A percentile compares a stretch with the other conserved stretches of the same genome.
Evolutionary conservation across 2,888 invertebrate genomes (phyloP).

Genomic region (Idaea biselata): DNA sequence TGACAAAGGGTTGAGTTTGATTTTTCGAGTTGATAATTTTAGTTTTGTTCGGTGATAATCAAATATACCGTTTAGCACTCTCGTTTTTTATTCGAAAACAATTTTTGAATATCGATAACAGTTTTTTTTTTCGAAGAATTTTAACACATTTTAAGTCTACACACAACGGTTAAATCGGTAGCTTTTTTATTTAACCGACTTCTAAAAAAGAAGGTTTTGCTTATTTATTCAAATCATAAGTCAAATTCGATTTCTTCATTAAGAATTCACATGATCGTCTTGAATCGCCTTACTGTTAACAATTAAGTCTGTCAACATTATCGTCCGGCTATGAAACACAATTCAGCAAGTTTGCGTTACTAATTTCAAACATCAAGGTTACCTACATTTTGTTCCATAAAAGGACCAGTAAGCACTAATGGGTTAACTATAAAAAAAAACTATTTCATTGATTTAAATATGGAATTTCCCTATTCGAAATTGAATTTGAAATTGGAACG

Average conservation of each 20-base stretch:
- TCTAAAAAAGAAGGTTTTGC: too few relatives aligned
- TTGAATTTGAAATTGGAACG: background rate
- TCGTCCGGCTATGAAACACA: background rate
- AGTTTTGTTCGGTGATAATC: conserved; percentile 27
- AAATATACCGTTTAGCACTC: background rate
- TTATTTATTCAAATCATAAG: background rate
- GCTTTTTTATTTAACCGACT: too few relatives aligned
- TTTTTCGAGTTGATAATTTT: conserved; percentile 30
- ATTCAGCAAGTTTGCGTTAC: background rate
- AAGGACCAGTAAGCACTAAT: background rate
- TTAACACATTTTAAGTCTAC: background rate
- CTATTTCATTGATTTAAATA: background rate
- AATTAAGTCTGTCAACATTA: too few relatives aligned
- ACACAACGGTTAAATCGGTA: background rate
- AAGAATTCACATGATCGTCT: too few relatives aligned
- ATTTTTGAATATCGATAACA: background rate
- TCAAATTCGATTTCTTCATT: too few relatives aligned
- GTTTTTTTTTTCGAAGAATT: background rate
- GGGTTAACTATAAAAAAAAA: background rate
- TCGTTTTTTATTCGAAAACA: background rate
- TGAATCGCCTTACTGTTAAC: too few relatives aligned
- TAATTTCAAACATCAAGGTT: background rate
- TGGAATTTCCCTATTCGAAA: background rate
- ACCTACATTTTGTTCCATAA: background rate
- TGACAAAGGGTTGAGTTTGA: background rate